phyloP scores from a whole-genome alignment of 2,797 vertebrate species.

The Molossus molossus region DNA sequence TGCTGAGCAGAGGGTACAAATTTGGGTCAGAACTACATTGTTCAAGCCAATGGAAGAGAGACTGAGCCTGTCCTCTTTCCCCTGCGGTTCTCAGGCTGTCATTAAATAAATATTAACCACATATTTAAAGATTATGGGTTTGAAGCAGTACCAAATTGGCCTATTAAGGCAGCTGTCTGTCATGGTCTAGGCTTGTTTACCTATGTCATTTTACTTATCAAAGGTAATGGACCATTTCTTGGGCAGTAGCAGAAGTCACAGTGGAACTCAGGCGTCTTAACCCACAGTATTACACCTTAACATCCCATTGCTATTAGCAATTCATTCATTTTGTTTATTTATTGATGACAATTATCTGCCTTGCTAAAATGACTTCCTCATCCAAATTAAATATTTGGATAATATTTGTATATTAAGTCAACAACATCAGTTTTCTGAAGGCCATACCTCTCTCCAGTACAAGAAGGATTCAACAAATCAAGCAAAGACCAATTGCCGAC shows the following conservation, averaged over 20 bases:
- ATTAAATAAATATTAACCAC: constrained; percentile 62
- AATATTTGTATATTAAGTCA: constrained; percentile 44
- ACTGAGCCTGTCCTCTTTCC: background rate
- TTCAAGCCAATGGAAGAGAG: constrained; percentile 47
- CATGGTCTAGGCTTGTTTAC: constrained; percentile 2
- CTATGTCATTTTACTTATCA: constrained; percentile 48
- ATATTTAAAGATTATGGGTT: constrained; percentile 42
- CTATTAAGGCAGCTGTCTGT: background rate
- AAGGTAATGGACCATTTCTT: background rate
- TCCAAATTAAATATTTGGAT: constrained; percentile 71
- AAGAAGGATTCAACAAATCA: constrained; percentile 38
- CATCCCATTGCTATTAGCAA: constrained; percentile 38
- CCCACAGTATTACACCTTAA: constrained; percentile 1
- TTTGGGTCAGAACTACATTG: background rate
- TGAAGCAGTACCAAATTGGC: constrained; percentile 50
- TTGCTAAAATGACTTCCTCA: constrained; percentile 64
- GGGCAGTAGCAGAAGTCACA: constrained; percentile 21
- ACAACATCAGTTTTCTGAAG: constrained; percentile 47
- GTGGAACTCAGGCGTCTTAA: background rate
- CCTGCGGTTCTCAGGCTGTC: background rate
- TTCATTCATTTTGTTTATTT: constrained; percentile 64
- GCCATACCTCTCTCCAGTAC: constrained; percentile 20
- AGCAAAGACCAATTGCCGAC: background rate
- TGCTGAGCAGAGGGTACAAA: background rate
- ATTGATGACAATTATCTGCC: constrained; percentile 56